Evolutionary conservation across 2,888 invertebrate species (phyloP), one percentile per base, ranked within the genome.

Genomic region (Schizaphis graminum): DNA sequence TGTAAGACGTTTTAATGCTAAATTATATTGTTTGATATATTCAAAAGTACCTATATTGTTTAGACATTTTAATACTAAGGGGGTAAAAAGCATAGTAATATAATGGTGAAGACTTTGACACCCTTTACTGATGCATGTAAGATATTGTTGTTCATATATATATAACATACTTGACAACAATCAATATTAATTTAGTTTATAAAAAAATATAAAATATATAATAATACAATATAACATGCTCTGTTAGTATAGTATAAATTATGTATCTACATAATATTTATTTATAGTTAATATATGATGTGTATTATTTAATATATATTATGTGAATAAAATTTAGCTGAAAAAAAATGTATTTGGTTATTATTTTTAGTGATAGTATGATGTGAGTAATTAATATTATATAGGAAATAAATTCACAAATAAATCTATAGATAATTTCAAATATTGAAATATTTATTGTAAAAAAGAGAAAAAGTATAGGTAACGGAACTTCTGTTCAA

Each of bases 61-160:
- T 44, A 28, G 28, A 47, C 28, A 28, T 13, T n/a, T 35, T 47
- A 28, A 47, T 86, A 86, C 86, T 47, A 41, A 10, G 53, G 53
- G 88, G 88, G 49, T 35, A 26, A 88, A 88, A 88, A 88, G 8
- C 35, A 77, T 35, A 77, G 2, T 21, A 61, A 77, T 35, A 88
- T 49, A 88, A 88, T 26, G 16, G 28, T 89, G 61, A 89, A 35
- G 28, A 44, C 28, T 89, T 61, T 47, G 89, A 89, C 89, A 89
- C 61, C 47, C 61, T 89, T 89, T 89, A 61, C 44, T 16, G 57
- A n/a, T 26, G 44, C 61, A n/a, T 44, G 89, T 13, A 61, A 89
- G 61, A 44, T 28, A 89, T 89, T 89, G 61, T 89, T 61, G 47
- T 61, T 61, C 21, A 61, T 44, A 35, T 21, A 67, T 67, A 47